Percentiles rank a stretch among this genome's conserved stretches.
phyloP scores from a whole-genome alignment of 2,113 vertebrate genomes.

The Chloropsis hardwickii region DNA sequence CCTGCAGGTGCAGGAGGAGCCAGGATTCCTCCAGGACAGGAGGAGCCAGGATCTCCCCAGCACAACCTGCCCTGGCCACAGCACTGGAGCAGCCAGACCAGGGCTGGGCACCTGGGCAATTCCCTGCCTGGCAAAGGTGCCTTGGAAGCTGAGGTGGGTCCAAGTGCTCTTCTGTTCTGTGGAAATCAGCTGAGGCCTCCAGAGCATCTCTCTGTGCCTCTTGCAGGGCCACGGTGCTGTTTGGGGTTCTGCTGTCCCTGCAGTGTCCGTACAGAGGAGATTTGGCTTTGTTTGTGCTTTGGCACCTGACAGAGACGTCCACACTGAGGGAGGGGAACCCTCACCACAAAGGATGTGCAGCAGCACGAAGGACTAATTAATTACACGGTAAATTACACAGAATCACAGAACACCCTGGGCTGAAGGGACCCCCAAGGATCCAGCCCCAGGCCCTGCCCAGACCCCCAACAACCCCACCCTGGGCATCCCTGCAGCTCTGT shows the following conservation, averaged over 20 bases:
- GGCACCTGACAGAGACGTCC: neutral
- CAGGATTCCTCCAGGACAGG: neutral
- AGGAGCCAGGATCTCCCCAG: rapidly evolving
- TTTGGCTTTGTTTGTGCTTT: neutral
- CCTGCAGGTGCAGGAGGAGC: rapidly evolving
- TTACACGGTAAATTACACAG: neutral
- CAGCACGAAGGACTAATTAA: neutral
- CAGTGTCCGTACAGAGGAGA: neutral
- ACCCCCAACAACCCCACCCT: neutral
- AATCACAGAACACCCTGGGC: neutral
- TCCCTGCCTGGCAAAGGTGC: neutral
- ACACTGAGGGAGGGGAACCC: neutral
- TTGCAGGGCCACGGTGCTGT: rapidly evolving
- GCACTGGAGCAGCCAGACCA: rapidly evolving
- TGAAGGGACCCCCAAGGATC: no score
- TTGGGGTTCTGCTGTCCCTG: neutral
- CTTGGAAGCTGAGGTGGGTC: neutral
- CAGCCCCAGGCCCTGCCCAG: neutral
- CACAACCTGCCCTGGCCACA: rapidly evolving
- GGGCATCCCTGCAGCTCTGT: neutral
- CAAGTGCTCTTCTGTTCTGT: neutral
- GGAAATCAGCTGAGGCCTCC: neutral
- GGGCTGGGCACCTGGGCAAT: neutral
- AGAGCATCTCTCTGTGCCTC: neutral
- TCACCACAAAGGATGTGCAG: neutral